phyloP scores from a whole-genome alignment of 2,113 vertebrate species.

The Phaetusa simplex region DNA sequence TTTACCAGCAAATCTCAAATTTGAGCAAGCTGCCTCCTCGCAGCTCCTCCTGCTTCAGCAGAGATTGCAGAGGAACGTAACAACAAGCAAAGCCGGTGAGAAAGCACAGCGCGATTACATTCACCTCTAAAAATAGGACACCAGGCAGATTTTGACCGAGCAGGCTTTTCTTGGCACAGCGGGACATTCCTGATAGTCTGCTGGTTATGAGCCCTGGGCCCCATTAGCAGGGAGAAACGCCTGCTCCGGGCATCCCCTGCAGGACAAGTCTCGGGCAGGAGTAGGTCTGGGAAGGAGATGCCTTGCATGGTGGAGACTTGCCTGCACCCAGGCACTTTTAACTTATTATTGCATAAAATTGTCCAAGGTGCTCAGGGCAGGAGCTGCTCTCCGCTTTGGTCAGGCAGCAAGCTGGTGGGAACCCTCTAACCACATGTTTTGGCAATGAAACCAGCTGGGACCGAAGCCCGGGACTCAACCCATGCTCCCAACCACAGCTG shows the following conservation, averaged over 20 bases:
- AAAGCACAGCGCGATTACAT: not conserved
- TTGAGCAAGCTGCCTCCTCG: not conserved
- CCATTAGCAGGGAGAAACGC: not conserved
- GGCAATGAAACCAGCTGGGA: not conserved
- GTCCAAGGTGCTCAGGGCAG: not conserved
- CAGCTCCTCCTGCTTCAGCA: not conserved
- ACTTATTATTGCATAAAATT: not conserved
- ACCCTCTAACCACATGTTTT: not conserved
- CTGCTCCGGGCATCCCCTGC: not conserved
- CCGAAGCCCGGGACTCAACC: not conserved
- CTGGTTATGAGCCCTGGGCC: not conserved
- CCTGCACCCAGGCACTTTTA: not conserved
- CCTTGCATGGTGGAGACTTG: rapidly evolving
- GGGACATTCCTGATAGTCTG: slow-evolving; percentile 1
- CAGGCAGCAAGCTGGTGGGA: not conserved
- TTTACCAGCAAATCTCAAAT: not conserved
- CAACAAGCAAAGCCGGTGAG: not conserved
- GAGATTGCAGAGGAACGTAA: not conserved
- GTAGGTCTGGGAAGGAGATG: rapidly evolving
- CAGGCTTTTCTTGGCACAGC: slow-evolving; percentile 28
- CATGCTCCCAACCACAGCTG: rapidly evolving
- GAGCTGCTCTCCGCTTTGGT: not conserved
- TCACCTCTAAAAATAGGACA: slow-evolving; percentile 37
- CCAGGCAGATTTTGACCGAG: rapidly evolving
- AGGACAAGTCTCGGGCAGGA: not conserved